Evolutionary conservation across 2,797 vertebrate species (phyloP), one percentile per base, ranked within the genome.

Genomic region (Tragopan temminckii): DNA sequence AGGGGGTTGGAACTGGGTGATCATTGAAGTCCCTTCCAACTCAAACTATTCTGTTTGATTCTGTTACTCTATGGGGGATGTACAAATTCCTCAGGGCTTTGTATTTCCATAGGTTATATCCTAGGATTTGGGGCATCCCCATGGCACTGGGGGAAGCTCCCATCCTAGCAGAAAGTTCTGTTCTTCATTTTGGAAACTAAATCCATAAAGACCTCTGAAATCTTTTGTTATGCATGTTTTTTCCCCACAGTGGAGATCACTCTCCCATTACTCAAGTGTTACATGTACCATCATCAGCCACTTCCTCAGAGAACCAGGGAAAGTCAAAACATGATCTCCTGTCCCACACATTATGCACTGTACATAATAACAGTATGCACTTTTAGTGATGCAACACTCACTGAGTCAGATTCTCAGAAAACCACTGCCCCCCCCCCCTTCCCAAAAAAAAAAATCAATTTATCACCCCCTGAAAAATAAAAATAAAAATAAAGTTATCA

Each of bases 11-110:
- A 52, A 29, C 16, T 53, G 16, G 16, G 27, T 53, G 16, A 31
- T 53, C 16, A 31, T 7, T 53, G 52, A 53, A 29, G 29, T 53
- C 52, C 17, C 27, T 29, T 53, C 52, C 27, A 31, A 31, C 52
- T 9, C 50, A 53, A 31, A 27, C 27, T 29, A 53, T 31, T 53
- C 50, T 18, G 52, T 18, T 53, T 31, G 52, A 53, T 18, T 53
- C 48, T 50, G 15, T 48, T 12, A 48, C 24, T 24, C 50, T 29
- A 1, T 0, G 0, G 23, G 23, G 14, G 31, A 33, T 33, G 53
- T 33, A 57, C 19, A 1, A 57, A n/a, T 19, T 1, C 16, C 29
- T 14, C 5, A 1, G 35, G 50, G 21, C 55, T 66, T 76, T 80
- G 38, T 35, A 18, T 40, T 1, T 52, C 52, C 3, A 1, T 33